Base-by-base conservation (phyloP, 2,888 invertebrate species). In the Adelphocoris suturalis region DNA sequence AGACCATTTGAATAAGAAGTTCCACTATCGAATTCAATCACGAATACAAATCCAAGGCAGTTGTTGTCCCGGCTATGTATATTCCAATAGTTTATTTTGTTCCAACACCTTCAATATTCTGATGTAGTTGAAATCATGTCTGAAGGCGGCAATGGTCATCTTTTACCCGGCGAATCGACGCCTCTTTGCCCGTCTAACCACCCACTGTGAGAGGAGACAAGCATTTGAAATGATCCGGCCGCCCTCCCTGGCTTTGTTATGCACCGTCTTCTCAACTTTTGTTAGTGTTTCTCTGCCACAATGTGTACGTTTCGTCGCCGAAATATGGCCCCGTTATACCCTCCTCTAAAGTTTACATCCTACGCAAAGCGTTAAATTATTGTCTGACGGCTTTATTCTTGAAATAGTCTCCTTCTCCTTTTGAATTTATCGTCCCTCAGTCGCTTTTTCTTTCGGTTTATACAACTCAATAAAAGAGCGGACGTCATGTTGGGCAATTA, bases 301-400 rank as follows among this genome's bases (percentile, higher is more conserved):
- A 76, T 88, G 88, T 88, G 88, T 86, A 86, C 75, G 76, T 88
- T 88, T n/a, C 88, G 76, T 88, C 88, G 78, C 88, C 78, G 88
- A 88, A 88, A 88, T 88, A 88, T 78, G 78, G 78, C 57, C 76
- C 78, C 28, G 19, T 55, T 47, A 47, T 48, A 27, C 80, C 88
- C 88, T 48, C 37, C 57, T 80, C 80, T 55, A 48, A 88, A 78
- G 23, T 88, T 88, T 88, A 88, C 88, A 80, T 88, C 88, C 88
- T 52, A 88, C 88, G 88, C 88, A 46, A 78, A 78, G 88, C 78
- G 88, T 55, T 88, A 88, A 88, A 78, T 88, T 88, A 80, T 88
- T 52, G 88, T 76, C 78, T 78, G 88, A 55, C 88, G 76, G 78
- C 78, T 88, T 88, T 80, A 88, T 88, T 55, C 88, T 88, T 52